A percentile compares a stretch with the other conserved stretches of the same genome.
phyloP scores from a whole-genome alignment of 2,797 vertebrate genomes.

The Onychomys leucogaster region DNA sequence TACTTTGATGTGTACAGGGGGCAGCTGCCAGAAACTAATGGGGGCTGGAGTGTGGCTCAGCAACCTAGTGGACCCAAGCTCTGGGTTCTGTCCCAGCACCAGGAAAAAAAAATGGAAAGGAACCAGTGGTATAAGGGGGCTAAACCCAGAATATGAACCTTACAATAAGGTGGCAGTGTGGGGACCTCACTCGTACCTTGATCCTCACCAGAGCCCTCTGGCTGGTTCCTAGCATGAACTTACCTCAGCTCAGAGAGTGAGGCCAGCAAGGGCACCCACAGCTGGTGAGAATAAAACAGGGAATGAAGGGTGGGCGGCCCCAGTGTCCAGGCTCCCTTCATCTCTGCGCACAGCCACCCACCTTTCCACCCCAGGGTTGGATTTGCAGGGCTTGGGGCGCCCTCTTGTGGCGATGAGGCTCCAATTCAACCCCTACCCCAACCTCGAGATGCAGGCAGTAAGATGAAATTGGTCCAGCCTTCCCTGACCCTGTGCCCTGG shows the following conservation, averaged over 20 bases:
- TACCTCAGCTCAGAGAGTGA: neutral
- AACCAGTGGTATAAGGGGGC: neutral
- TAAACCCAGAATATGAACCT: neutral
- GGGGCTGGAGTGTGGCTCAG: neutral
- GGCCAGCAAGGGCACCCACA: neutral
- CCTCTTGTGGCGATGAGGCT: constrained; percentile 66
- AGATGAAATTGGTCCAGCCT: neutral
- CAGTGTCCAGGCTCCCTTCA: neutral
- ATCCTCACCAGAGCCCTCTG: neutral
- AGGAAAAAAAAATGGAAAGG: neutral
- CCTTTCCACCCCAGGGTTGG: neutral
- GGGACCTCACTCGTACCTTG: neutral
- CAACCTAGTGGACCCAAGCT: neutral
- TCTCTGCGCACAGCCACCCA: neutral
- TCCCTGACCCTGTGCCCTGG: neutral
- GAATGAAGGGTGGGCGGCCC: neutral
- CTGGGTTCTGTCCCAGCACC: neutral
- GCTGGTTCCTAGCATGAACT: neutral
- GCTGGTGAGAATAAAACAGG: neutral
- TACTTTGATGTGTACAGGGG: rapidly evolving
- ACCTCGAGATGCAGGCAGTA: no score
- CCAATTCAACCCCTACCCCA: neutral
- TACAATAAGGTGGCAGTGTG: no score
- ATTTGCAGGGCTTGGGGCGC: constrained; percentile 41
- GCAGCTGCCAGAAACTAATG: neutral